Evolutionary conservation across 2,797 vertebrate genomes (phyloP).

Genomic region (Pithecia hirsuta): DNA sequence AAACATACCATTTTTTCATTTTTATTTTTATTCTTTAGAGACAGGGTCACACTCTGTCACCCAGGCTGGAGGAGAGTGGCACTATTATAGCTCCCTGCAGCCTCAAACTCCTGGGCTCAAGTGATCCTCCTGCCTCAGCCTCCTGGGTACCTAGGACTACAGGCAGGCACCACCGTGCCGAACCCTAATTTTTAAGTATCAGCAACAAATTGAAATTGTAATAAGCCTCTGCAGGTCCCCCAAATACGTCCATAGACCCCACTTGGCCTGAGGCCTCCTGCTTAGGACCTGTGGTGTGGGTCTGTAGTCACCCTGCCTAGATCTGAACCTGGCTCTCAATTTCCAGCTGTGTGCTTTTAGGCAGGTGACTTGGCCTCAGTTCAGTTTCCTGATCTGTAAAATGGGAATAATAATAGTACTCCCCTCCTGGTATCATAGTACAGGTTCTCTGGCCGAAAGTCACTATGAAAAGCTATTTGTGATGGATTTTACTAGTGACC

Average conservation of each 20-base stretch:
- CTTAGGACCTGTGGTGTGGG: not conserved
- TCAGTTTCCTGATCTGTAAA: not conserved
- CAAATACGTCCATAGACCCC: not conserved
- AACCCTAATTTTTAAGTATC: conserved; percentile 5
- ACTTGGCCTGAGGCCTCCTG: not conserved
- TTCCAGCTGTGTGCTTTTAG: not conserved
- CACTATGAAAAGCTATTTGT: not conserved
- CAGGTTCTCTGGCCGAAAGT: not conserved
- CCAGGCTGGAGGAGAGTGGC: not conserved
- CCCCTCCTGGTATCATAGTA: not conserved
- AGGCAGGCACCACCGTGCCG: not conserved
- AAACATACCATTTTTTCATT: not conserved
- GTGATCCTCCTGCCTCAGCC: not conserved
- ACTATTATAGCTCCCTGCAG: not conserved
- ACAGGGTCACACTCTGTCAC: not conserved
- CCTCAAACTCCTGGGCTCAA: not conserved
- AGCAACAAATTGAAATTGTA: not conserved
- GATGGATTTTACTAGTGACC: not conserved
- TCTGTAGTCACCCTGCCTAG: not conserved
- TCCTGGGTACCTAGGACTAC: not conserved
- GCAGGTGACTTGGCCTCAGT: not conserved
- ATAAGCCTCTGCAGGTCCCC: not conserved
- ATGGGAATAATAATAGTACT: not conserved
- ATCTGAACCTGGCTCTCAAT: not conserved
- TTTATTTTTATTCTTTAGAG: not conserved